These are phyloP conservation scores for Mechanitis messenoides DNA, from an alignment of 2,888 invertebrate species.

Conservation along the genomic window DNA sequence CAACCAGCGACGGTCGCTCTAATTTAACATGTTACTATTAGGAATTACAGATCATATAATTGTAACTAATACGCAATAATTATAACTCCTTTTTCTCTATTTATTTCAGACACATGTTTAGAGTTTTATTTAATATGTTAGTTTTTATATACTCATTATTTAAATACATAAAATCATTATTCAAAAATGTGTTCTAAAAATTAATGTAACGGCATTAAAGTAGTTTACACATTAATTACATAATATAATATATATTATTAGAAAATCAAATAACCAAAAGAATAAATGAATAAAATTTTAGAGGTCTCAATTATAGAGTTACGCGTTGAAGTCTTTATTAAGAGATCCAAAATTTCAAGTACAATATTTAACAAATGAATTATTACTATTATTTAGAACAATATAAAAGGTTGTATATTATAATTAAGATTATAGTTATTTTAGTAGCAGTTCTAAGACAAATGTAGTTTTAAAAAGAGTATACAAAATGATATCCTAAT, in stretches of 20 bases:
- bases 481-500: too few species aligned
- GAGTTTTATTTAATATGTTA: too few species aligned
- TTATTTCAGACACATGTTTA: too few species aligned
- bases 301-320: slow-evolving; percentile 16
- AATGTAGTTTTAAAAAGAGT: too few species aligned
- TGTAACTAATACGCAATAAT: not conserved
- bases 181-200: too few species aligned
- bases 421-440: too few species aligned
- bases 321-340: slow-evolving; percentile 73
- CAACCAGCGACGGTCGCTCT: slow-evolving; percentile 38
- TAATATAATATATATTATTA: too few species aligned
- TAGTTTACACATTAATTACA: slow-evolving; percentile 10
- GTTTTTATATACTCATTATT: too few species aligned
- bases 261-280: too few species aligned
- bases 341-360: slow-evolving; percentile 29
- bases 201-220: too few species aligned
- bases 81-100: not conserved
- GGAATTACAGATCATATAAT: not conserved
- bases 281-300: not conserved
- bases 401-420: not conserved
- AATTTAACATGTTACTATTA: slow-evolving; percentile 33
- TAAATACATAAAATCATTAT: too few species aligned
- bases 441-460: too few species aligned
- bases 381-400: not conserved
- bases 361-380: not conserved